phyloP scores from a whole-genome alignment of 2,888 invertebrate genomes.

The Pogonocherus hispidulus region DNA sequence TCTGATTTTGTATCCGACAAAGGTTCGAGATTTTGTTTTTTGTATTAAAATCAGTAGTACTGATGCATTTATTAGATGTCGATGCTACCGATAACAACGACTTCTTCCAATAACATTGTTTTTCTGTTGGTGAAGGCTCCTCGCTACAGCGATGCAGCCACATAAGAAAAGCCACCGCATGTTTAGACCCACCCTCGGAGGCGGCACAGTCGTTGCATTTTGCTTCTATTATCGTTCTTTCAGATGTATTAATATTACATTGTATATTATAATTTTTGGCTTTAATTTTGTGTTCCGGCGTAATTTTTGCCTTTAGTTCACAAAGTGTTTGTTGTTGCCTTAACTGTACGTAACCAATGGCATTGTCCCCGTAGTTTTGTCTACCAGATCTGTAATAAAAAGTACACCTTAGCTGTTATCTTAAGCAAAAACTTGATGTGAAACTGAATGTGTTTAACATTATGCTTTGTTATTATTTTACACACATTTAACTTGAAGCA shows the following conservation, averaged over 20 bases:
- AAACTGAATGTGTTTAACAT: too few relatives aligned
- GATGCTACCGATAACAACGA: background rate
- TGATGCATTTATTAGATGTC: background rate
- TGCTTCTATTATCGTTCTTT: background rate
- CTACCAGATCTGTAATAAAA: background rate
- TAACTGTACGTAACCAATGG: background rate
- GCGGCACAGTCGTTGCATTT: background rate
- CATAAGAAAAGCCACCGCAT: too few relatives aligned
- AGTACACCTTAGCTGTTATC: too few relatives aligned
- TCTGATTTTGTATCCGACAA: conserved; percentile 3
- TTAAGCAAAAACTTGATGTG: too few relatives aligned
- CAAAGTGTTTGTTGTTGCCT: background rate
- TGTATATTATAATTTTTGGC: background rate
- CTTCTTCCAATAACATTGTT: background rate
- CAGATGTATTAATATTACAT: background rate
- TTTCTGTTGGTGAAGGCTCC: background rate
- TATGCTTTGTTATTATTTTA: too few relatives aligned
- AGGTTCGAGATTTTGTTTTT: conserved; percentile 7
- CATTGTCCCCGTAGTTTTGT: background rate
- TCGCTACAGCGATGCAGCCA: too few relatives aligned
- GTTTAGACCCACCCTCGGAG: too few relatives aligned
- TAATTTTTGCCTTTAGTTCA: background rate
- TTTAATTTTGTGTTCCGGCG: background rate
- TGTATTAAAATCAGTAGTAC: background rate
- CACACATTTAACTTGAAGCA: too few relatives aligned